Conservation (phyloP, 2,113 vertebrate genomes). For the Mesocricetus auratus region DNA sequence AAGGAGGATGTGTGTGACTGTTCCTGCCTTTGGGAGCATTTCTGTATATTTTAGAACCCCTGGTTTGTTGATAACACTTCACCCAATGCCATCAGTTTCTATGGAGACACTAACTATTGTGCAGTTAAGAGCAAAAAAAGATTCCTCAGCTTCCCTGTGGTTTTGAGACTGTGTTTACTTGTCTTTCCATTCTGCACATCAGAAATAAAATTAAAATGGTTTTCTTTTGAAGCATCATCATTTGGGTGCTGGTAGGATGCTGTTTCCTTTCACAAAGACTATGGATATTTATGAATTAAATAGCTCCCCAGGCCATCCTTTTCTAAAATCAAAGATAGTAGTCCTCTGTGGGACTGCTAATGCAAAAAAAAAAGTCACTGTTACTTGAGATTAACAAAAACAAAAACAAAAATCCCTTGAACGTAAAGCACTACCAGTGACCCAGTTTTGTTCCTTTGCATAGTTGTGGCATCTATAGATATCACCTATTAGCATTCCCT, state of each 20-base stretch:
- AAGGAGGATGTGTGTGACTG: background rate
- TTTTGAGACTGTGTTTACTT: constrained; percentile 68
- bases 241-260: constrained; percentile 48
- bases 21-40: constrained; percentile 60
- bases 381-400: constrained; percentile 28
- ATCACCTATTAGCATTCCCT: constrained; percentile 61
- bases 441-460: constrained; percentile 55
- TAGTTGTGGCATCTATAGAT: constrained; percentile 71
- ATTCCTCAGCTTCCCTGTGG: constrained; percentile 53
- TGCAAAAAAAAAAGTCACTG: constrained; percentile 9
- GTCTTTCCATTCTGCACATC: constrained; percentile 52
- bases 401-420: background rate
- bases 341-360: constrained; percentile 26
- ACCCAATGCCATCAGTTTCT: constrained; percentile 71
- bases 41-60: constrained; percentile 62
- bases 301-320: background rate
- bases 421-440: constrained; percentile 51
- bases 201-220: constrained; percentile 73
- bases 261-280: constrained; percentile 65
- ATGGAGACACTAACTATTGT: constrained; percentile 79
- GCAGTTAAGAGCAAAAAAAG: constrained; percentile 39
- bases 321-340: constrained; percentile 1
- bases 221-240: constrained; percentile 51
- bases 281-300: constrained; percentile 61
- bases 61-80: constrained; percentile 70